Base-by-base conservation (phyloP, 2,113 vertebrate genomes). In the Ammospiza nelsoni region DNA sequence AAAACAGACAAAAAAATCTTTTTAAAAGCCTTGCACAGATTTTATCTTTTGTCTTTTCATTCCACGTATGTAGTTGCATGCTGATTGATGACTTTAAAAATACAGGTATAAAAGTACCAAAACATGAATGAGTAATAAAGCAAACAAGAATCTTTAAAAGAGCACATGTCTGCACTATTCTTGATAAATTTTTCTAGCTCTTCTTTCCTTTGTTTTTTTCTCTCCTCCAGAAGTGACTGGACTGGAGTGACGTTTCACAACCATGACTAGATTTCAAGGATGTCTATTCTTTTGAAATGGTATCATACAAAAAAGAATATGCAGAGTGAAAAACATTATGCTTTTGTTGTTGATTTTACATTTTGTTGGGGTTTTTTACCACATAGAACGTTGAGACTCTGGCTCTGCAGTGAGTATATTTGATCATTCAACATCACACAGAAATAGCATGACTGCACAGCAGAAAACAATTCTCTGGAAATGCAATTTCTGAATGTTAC, bases 391-490 rank as follows among this genome's bases (percentile, higher is more conserved):
- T 0, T 82, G 6, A 19, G 33, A 61, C 87, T 87, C 63, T 91
- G 28, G 31, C 24, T 75, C 89, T 89, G 29, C 39, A 78, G 49
- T 65, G 55, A 85, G 31, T 37, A 85, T 91, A 85, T 91, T 13
- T 71, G 66, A 52, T 87, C 55, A 75, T 93, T 87, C 63, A 85
- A 41, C 12, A 68, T 69, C 41, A 58, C 29, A 87, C 20, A 89
- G 51, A 90, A 92, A 74, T 28, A 74, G 9, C 8, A 83, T 51
- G 69, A 66, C 21, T 43, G 62, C 28, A 81, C 27, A 74, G 33
- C 9, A 44, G 52, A 79, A 86, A 93, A 58, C 11, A 65, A 8
- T 6, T 84, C 27, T 41, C 27, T 67, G 54, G 25, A 80, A 90
- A 87, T 21, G 16, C 23, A 73, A 27, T 63, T 90, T 67, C 44